Conservation (phyloP, 2,888 invertebrate species). For the Deilephila porcellus region DNA sequence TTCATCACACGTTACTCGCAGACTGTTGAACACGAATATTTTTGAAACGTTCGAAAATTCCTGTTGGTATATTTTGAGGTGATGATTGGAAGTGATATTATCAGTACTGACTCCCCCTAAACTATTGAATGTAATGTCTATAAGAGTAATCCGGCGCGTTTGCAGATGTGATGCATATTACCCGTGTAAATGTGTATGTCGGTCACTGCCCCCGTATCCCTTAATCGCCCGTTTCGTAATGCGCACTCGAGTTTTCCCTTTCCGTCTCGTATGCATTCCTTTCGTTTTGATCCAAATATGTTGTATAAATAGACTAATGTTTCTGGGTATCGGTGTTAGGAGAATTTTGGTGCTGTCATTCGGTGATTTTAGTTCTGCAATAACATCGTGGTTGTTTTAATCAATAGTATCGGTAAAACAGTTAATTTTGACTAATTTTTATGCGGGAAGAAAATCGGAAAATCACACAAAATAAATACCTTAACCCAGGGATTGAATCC, state of each 20-base stretch:
- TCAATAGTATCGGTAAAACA: too few relatives aligned
- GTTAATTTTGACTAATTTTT: too few relatives aligned
- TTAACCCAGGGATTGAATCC: too few relatives aligned
- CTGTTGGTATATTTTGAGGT: too few relatives aligned
- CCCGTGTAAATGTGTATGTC: conserved; percentile 81
- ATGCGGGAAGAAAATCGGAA: too few relatives aligned
- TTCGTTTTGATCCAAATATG: conserved; percentile 12
- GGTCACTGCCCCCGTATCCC: conserved; percentile 81
- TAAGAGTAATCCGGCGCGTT: conserved; percentile 51
- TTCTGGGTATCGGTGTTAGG: background rate
- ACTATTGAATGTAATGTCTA: conserved; percentile 68
- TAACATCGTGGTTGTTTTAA: background rate
- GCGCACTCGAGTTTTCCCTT: conserved; percentile 74
- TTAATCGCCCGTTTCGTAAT: conserved; percentile 80
- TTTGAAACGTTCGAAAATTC: too few relatives aligned
- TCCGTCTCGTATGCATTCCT: conserved; percentile 47
- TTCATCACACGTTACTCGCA: too few relatives aligned
- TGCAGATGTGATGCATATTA: conserved; percentile 78
- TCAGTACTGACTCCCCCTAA: too few relatives aligned
- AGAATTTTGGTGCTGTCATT: background rate
- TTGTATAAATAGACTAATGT: background rate
- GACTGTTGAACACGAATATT: too few relatives aligned
- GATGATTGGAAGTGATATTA: too few relatives aligned
- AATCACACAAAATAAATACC: too few relatives aligned
- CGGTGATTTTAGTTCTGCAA: background rate